Evolutionary conservation across 2,797 vertebrate genomes (phyloP), one percentile per base, ranked within the genome.

Genomic region (Arremon brunneinucha): DNA sequence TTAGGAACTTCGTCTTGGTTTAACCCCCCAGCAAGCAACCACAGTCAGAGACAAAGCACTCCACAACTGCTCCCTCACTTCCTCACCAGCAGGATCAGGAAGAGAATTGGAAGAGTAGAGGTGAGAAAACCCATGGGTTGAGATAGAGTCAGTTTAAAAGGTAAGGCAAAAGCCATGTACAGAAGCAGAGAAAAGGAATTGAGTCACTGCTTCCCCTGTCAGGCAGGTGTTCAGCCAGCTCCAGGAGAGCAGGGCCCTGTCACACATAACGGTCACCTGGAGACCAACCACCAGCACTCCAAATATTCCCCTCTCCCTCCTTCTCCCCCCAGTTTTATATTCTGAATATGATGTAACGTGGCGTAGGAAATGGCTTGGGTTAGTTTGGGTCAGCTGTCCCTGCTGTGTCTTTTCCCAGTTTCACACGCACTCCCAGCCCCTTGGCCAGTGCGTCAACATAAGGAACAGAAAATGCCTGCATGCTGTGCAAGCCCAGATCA

Each of bases 1-100:
- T 64, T 59, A 50, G 24, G 16, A 74, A 7, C 2, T 41, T 67
- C 41, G 24, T 26, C 0, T 0, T 22, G 6, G 21, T 41, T 46
- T 46, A 80, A 72, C 1, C 9, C n/a, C 13, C 13, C 18, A 46
- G 24, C 17, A 41, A 47, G 18, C 6, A 53, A 67, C 2, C 13
- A 18, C 14, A 46, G 39, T 34, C 21, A 80, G 52, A 32, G 50
- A 52, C 9, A 41, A 52, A 46, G 16, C 9, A 39, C 8, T 11
- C 21, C n/a, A 46, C 5, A 80, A 26, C 28, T 34, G 24, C 24
- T 52, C 21, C 22, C 16, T 57, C 59, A 44, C 19, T 59, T 34
- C 9, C 17, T 14, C 10, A 39, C 9, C 14, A 39, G 20, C 24
- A 60, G 39, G 34, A 34, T 35, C 34, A 18, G 8, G 9, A 35